Percentiles rank a stretch among this genome's conserved stretches.
Evolutionary conservation across 2,113 vertebrate species (phyloP).

Genomic region (Passer montanus): DNA sequence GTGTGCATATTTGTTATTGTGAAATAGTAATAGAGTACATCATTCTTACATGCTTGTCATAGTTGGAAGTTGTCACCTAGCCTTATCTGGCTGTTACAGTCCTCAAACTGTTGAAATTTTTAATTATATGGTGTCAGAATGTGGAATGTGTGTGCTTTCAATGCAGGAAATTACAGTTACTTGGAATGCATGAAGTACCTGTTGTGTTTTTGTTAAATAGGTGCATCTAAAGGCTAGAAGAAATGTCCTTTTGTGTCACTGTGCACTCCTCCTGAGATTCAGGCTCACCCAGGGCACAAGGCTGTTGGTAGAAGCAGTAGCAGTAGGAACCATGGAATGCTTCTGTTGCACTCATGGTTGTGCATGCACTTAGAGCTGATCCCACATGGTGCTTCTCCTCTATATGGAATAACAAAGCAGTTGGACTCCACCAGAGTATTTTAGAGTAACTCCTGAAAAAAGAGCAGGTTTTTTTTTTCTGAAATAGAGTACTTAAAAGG

Average conservation of each 20-base stretch:
- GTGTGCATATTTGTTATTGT: background rate
- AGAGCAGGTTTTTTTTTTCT: background rate
- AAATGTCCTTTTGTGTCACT: background rate
- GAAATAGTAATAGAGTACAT: background rate
- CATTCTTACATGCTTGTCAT: background rate
- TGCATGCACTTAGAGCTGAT: background rate
- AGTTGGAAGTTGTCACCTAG: background rate
- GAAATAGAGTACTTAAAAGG: background rate
- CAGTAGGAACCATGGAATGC: accelerated
- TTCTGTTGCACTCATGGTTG: background rate
- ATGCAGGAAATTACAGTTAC: background rate
- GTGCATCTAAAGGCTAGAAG: background rate
- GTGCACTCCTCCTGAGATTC: background rate
- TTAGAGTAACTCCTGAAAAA: background rate
- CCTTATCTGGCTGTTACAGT: background rate
- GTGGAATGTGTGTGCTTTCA: background rate
- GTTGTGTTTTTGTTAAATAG: background rate
- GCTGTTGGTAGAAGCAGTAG: background rate
- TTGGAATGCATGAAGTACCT: background rate
- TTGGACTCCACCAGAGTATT: background rate
- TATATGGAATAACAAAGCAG: background rate
- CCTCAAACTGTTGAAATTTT: background rate
- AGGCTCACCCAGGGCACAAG: background rate
- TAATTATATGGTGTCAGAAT: background rate
- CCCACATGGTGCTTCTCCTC: background rate